phyloP scores from a whole-genome alignment of 2,113 vertebrate species.

The Notothenia rossii region DNA sequence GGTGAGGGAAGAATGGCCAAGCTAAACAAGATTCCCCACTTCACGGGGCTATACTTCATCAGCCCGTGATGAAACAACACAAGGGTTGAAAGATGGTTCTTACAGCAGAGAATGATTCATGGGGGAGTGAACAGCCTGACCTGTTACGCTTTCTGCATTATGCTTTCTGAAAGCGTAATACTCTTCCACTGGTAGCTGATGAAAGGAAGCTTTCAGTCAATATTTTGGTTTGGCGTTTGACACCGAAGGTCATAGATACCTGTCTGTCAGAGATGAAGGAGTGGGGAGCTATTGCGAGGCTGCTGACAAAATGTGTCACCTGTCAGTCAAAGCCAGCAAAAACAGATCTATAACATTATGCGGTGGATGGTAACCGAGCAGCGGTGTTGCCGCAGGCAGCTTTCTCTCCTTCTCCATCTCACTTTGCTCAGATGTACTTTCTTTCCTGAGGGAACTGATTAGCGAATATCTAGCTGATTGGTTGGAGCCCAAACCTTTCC shows the following conservation, averaged over 20 bases:
- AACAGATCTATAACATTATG: constrained; percentile 66
- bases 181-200: constrained; percentile 58
- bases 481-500: constrained; percentile 27
- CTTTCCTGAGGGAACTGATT: constrained; percentile 53
- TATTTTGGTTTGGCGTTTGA: constrained; percentile 51
- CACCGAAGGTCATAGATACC: constrained; percentile 50
- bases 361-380: constrained; percentile 1
- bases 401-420: constrained; percentile 32
- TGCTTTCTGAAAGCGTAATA: constrained; percentile 53
- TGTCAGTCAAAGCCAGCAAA: constrained; percentile 61
- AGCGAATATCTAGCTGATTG: constrained; percentile 56
- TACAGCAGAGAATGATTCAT: constrained; percentile 62
- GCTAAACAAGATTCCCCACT: constrained; percentile 77
- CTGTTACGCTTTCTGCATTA: constrained; percentile 60
- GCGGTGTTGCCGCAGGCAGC: constrained; percentile 40
- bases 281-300: constrained; percentile 38
- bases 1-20: constrained; percentile 71
- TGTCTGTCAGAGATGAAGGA: constrained; percentile 40
- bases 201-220: constrained; percentile 59
- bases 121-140: constrained; percentile 55
- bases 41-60: constrained; percentile 76
- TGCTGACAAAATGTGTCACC: constrained; percentile 54
- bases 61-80: constrained; percentile 76
- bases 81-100: constrained; percentile 63
- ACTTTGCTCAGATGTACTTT: constrained; percentile 50